A percentile compares a stretch with the other conserved stretches of the same genome.
phyloP scores from a whole-genome alignment of 2,113 vertebrate genomes.

The Seriola dumerili region DNA sequence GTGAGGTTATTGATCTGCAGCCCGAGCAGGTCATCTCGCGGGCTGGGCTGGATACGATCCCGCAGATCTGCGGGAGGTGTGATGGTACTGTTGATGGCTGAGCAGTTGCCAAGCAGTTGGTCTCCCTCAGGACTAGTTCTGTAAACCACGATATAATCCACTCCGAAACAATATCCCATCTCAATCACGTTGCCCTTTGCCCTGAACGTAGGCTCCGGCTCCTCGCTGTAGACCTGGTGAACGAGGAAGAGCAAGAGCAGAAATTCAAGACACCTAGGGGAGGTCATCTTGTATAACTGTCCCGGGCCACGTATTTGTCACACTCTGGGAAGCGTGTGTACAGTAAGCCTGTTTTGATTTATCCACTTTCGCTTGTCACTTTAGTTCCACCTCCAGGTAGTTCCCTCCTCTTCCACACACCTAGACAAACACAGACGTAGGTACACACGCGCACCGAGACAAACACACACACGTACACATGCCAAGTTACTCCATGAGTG shows the following conservation, averaged over 20 bases:
- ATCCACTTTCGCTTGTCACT: slow-evolving; percentile 43
- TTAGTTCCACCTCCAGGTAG: slow-evolving; percentile 74
- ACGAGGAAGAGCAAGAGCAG: slow-evolving; percentile 71
- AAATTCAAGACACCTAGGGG: slow-evolving; percentile 5
- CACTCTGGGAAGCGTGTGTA: slow-evolving; percentile 28
- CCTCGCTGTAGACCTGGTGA: slow-evolving; percentile 35
- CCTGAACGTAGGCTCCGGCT: slow-evolving; percentile 57
- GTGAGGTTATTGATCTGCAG: slow-evolving; percentile 71
- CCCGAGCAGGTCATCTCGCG: slow-evolving; percentile 49
- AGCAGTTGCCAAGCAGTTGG: slow-evolving; percentile 80
- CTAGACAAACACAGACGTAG: background rate
- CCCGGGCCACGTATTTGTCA: slow-evolving; percentile 21
- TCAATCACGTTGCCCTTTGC: slow-evolving; percentile 44
- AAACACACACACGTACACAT: background rate
- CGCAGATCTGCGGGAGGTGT: slow-evolving; percentile 50
- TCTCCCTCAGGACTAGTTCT: slow-evolving; percentile 59
- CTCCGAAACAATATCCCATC: slow-evolving; percentile 80
- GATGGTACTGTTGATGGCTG: background rate
- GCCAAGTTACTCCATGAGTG: background rate
- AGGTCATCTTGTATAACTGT: slow-evolving; percentile 66
- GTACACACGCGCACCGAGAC: background rate
- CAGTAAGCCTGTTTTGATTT: slow-evolving; percentile 19
- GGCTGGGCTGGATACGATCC: slow-evolving; percentile 57
- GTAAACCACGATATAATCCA: slow-evolving; percentile 79
- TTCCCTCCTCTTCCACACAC: slow-evolving; percentile 39